Percentiles rank a stretch among this genome's conserved stretches.
These are phyloP conservation scores for Epinephelus malabaricus DNA, from an alignment of 2,797 vertebrate genomes.

Conservation along the genomic window DNA sequence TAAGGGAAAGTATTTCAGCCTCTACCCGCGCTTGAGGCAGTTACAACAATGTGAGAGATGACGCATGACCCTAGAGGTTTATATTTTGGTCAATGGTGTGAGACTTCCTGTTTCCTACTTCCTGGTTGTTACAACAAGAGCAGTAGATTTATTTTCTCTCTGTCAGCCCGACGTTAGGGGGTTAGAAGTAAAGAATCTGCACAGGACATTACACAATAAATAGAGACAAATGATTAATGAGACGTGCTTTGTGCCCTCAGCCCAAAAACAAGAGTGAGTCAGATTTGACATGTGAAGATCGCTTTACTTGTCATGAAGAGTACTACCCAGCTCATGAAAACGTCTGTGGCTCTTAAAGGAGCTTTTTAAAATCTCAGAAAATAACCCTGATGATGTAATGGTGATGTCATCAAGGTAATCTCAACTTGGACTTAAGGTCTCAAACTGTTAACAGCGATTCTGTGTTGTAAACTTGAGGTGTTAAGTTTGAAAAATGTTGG, in stretches of 20 bases:
- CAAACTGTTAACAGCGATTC: too few species aligned
- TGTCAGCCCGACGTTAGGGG: not conserved
- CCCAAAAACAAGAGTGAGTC: constrained; percentile 8
- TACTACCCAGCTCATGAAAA: not conserved
- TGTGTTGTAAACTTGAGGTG: too few species aligned
- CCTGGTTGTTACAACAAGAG: constrained; percentile 50
- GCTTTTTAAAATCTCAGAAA: not conserved
- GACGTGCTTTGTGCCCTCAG: not conserved
- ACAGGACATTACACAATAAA: constrained; percentile 27
- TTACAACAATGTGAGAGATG: constrained; percentile 38
- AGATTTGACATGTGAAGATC: not conserved
- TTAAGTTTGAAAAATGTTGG: not conserved
- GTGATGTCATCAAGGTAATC: not conserved
- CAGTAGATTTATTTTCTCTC: constrained; percentile 42
- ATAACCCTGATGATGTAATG: not conserved
- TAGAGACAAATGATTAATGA: not conserved
- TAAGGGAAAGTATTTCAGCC: constrained; percentile 28
- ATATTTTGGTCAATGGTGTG: constrained; percentile 67
- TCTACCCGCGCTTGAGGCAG: not conserved
- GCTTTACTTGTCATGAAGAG: not conserved
- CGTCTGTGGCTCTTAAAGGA: not conserved
- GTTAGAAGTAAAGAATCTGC: constrained; percentile 14
- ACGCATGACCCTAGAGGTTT: constrained; percentile 25
- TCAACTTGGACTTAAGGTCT: too few species aligned
- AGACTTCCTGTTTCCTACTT: constrained; percentile 79